Base-by-base conservation (phyloP, 1,140 invertebrate genomes). In the Anoplophora glabripennis region DNA sequence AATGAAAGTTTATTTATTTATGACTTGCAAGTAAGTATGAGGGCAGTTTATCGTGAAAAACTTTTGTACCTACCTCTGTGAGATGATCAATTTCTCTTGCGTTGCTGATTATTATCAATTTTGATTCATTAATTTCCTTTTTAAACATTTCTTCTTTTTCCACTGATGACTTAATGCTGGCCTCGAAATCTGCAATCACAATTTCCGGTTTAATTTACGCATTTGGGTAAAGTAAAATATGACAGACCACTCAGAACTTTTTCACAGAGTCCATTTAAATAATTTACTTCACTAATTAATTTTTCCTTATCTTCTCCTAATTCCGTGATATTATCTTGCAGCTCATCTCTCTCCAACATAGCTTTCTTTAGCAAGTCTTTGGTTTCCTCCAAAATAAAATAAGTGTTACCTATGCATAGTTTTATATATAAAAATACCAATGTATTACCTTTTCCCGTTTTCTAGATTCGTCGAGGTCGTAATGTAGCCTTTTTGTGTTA, bases 381-480 rank as follows among this genome's bases (percentile, higher is more conserved):
- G 34, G n/a, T 15, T 28, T 33, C 49, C 14, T 15, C 5, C 5
- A 28, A 28, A 28, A 28, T 28, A 5, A 5, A 28, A 52, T 14
- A 10, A n/a, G 12, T 52, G 36, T 5, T 37, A 52, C 36, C 15
- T 36, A 38, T 52, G 34, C 3, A 17, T 52, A 7, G 15, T 7
- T 52, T 52, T 36, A 35, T 53, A 15, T 7, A 28, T 12, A 7
- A 45, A 45, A 45, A 15, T 15, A 5, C 4, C 33, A 7, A 49
- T 49, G n/a, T 49, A 12, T 42, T 52, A 67, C 66, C 49, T 53
- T 61, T 60, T 59, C 57, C 14, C 44, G 40, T 53, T 66, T 40
- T 21, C 54, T 61, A 9, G 66, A 38, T 34, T 56, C 51, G 45
- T 70, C 53, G 18, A 70, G 35, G 21, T 68, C 66, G 21, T 63